Percentiles rank a stretch among this genome's conserved stretches.
Conservation (phyloP, 2,888 invertebrate genomes). For the Noctua fimbriata region DNA sequence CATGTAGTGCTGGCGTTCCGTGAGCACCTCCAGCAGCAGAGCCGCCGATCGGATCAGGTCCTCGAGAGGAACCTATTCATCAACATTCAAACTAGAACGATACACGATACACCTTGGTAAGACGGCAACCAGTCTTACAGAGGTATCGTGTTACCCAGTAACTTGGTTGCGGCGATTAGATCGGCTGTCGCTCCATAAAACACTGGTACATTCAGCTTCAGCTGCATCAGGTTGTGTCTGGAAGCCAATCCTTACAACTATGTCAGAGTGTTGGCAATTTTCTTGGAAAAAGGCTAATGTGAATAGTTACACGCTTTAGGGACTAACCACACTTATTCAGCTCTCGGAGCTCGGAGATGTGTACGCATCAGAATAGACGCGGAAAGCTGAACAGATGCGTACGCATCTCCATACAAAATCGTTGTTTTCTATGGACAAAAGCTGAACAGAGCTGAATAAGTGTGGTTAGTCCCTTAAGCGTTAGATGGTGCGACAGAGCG, state of each 20-base stretch:
- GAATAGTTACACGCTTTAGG: too few relatives aligned
- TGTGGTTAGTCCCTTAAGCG: too few relatives aligned
- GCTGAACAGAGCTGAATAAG: too few relatives aligned
- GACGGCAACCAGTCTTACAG: background rate
- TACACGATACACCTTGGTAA: background rate
- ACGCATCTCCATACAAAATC: too few relatives aligned
- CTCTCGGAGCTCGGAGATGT: too few relatives aligned
- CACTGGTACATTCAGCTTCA: background rate
- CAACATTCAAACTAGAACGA: background rate
- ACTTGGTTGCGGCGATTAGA: background rate
- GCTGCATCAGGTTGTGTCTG: background rate
- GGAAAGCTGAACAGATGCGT: too few relatives aligned
- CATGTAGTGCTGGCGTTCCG: slow-evolving; percentile 97
- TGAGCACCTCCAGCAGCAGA: slow-evolving; percentile 95
- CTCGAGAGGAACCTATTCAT: slow-evolving; percentile 95
- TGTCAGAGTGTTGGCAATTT: background rate
- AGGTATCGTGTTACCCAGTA: background rate
- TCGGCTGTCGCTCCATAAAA: background rate
- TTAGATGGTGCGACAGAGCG: too few relatives aligned
- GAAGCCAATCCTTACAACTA: background rate
- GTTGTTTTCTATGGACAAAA: too few relatives aligned
- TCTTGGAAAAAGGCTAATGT: background rate
- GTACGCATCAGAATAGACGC: too few relatives aligned
- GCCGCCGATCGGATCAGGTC: slow-evolving; percentile 96
- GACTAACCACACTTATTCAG: too few relatives aligned